phyloP scores from a whole-genome alignment of 2,888 invertebrate genomes.

The Ennomos quercinarius region DNA sequence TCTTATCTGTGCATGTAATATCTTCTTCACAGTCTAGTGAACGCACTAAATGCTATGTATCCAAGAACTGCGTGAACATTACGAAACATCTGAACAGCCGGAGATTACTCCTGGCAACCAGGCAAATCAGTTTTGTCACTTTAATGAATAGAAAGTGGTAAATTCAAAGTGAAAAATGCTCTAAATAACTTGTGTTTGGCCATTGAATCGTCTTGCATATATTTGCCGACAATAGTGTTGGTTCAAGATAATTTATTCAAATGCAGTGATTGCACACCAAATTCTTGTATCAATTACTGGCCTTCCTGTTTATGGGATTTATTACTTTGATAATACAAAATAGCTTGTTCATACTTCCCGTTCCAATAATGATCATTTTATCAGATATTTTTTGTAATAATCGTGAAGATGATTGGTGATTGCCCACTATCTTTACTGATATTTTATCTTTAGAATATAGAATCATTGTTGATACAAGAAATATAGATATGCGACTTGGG shows the following conservation, averaged over 20 bases:
- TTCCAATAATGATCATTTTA: no score
- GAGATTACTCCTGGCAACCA: no score
- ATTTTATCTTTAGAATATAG: no score
- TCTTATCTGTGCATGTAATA: neutral
- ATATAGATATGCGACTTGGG: no score
- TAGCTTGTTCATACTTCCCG: no score
- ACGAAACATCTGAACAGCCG: neutral
- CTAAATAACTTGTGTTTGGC: slow-evolving; percentile 9
- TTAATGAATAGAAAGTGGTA: no score
- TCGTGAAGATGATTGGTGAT: no score
- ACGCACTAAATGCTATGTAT: no score
- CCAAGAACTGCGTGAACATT: neutral
- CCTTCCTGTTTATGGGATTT: slow-evolving; percentile 7
- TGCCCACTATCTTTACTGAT: no score
- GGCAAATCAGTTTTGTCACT: no score
- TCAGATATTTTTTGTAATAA: no score
- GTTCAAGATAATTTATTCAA: slow-evolving; percentile 54
- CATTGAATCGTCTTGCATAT: slow-evolving; percentile 25
- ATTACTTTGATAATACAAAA: neutral
- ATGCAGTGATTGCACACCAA: slow-evolving; percentile 48
- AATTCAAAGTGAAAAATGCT: neutral
- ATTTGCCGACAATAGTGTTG: slow-evolving; percentile 29
- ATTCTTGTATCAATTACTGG: slow-evolving; percentile 38
- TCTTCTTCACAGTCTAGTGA: slow-evolving; percentile 11
- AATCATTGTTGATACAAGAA: no score